These are phyloP conservation scores for Cotesia typhae DNA, from an alignment of 1,140 invertebrate genomes.

Conservation along the genomic window DNA sequence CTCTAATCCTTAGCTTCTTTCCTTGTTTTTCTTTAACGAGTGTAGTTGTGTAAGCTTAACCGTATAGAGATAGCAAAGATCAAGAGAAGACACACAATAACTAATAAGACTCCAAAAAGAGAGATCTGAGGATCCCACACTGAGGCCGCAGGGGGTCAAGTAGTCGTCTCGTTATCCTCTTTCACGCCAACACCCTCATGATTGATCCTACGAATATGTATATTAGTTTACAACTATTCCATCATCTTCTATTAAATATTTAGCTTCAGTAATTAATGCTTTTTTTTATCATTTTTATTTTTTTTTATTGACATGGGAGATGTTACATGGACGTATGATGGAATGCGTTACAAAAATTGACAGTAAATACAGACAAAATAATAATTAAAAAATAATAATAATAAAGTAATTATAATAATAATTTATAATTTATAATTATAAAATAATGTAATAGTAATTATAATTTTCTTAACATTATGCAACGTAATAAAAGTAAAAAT, in stretches of 20 bases:
- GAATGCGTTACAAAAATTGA: conserved; percentile 53
- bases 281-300: conserved; percentile 11
- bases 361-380: conserved; percentile 43
- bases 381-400: background rate
- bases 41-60: background rate
- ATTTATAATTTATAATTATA: background rate
- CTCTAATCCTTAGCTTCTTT: no score
- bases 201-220: conserved; percentile 37
- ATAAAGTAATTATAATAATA: no score
- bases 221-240: conserved; percentile 16
- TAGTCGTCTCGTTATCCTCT: conserved; percentile 23
- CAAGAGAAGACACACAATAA: background rate
- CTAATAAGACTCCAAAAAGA: conserved; percentile 22
- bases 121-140: conserved; percentile 1
- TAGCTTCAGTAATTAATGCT: conserved; percentile 11
- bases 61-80: background rate
- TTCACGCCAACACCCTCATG: conserved; percentile 35
- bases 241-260: conserved; percentile 2
- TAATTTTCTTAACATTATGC: conserved; percentile 41
- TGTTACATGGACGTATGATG: conserved; percentile 56
- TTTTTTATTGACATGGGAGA: conserved; percentile 60
- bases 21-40: conserved; percentile 21
- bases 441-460: conserved; percentile 40
- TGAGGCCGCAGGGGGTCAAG: conserved; percentile 31
- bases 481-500: conserved; percentile 37